phyloP scores from a whole-genome alignment of 2,888 invertebrate species.

The Pachymerium ferrugineum region DNA sequence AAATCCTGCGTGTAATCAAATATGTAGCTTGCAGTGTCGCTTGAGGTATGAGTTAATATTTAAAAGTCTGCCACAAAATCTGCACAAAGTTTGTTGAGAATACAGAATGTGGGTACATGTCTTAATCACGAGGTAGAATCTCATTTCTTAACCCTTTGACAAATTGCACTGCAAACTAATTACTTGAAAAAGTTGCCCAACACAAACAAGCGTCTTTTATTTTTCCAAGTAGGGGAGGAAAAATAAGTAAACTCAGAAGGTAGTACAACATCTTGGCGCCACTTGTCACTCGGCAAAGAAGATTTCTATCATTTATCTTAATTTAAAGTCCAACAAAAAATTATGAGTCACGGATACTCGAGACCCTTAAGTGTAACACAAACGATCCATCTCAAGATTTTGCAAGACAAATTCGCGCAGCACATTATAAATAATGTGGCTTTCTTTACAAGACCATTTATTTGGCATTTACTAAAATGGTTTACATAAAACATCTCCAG shows the following conservation, averaged over 20 bases:
- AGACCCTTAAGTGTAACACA: background rate
- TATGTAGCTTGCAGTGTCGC: too few relatives aligned
- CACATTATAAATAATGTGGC: background rate
- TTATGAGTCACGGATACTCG: constrained; percentile 12
- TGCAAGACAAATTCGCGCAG: background rate
- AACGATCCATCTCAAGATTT: background rate
- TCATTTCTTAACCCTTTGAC: too few relatives aligned
- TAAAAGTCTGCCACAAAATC: too few relatives aligned
- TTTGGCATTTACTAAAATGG: background rate
- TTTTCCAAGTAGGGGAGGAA: background rate
- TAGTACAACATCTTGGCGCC: constrained; percentile 8
- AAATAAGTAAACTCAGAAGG: background rate
- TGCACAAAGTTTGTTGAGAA: too few relatives aligned
- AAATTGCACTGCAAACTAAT: too few relatives aligned
- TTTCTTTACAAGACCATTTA: too few relatives aligned
- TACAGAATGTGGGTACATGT: too few relatives aligned
- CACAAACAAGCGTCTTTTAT: too few relatives aligned
- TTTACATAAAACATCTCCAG: background rate
- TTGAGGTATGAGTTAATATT: too few relatives aligned
- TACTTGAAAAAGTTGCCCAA: too few relatives aligned
- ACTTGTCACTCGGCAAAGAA: background rate
- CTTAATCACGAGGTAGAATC: too few relatives aligned
- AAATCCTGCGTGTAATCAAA: too few relatives aligned
- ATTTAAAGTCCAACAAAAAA: background rate
- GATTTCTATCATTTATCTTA: constrained; percentile 19